These are phyloP conservation scores for Drosophila lutescens DNA, from an alignment of 2,888 invertebrate species.

Conservation along the genomic window DNA sequence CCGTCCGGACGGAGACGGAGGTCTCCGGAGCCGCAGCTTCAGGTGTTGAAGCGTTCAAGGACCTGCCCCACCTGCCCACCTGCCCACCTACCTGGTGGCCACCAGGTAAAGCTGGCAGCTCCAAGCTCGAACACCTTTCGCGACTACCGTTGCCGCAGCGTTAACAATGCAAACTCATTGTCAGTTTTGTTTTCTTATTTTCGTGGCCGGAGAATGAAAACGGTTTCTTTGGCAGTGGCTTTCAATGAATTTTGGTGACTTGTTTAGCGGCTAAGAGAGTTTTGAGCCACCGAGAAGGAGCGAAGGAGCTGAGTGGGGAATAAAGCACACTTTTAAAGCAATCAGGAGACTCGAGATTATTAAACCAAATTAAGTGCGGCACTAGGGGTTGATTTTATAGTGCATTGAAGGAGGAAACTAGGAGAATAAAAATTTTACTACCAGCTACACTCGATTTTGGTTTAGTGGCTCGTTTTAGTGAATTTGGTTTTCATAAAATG, in stretches of 20 bases:
- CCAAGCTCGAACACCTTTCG: conserved; percentile 52
- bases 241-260: conserved; percentile 45
- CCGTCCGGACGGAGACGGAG: conserved; percentile 26
- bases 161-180: conserved; percentile 80
- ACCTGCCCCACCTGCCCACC: conserved; percentile 51
- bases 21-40: conserved; percentile 39
- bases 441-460: neutral
- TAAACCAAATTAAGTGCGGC: neutral
- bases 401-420: neutral
- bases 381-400: neutral
- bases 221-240: conserved; percentile 36
- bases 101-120: conserved; percentile 32
- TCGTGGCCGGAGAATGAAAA: conserved; percentile 22
- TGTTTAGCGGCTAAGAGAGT: conserved; percentile 23
- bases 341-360: conserved; percentile 1
- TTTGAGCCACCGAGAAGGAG: neutral
- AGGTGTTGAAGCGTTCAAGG: conserved; percentile 73
- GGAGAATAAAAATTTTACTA: neutral
- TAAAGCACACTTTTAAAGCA: conserved; percentile 1
- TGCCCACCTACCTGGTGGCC: conserved; percentile 26
- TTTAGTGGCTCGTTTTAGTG: neutral
- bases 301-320: no score
- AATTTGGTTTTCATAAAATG: neutral
- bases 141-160: conserved; percentile 46
- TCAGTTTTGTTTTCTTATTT: conserved; percentile 56